phyloP scores from a whole-genome alignment of 2,113 vertebrate species.

The Ceyx margarethae region DNA sequence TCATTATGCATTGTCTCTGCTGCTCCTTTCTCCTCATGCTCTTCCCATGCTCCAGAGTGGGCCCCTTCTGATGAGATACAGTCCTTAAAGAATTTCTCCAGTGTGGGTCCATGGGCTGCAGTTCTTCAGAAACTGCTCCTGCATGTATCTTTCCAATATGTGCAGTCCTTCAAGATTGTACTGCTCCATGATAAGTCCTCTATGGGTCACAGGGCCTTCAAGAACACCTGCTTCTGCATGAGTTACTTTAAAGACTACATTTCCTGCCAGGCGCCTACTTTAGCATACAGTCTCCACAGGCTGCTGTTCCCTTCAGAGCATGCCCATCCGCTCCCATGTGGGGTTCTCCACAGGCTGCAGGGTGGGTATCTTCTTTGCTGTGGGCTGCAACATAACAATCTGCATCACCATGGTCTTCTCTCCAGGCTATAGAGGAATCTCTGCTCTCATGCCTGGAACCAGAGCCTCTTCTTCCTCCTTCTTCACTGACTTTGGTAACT shows the following conservation, averaged over 20 bases:
- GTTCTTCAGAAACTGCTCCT: not conserved
- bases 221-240: not conserved
- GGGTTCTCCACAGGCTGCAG: not conserved
- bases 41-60: not conserved
- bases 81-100: not conserved
- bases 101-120: rapidly evolving
- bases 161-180: not conserved
- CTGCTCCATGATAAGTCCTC: rapidly evolving
- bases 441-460: not conserved
- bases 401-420: not conserved
- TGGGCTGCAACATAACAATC: not conserved
- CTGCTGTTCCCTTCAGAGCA: not conserved
- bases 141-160: not conserved
- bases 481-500: not conserved
- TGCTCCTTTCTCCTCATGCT: rapidly evolving
- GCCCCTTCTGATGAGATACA: not conserved
- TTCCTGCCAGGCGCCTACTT: not conserved
- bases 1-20: not conserved
- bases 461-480: not conserved
- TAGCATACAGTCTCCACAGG: not conserved
- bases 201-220: not conserved
- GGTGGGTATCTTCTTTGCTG: not conserved
- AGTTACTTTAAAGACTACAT: not conserved
- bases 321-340: rapidly evolving
- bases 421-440: not conserved